Base-by-base conservation (phyloP, 2,888 invertebrate genomes). In the Sminthurides aquaticus region DNA sequence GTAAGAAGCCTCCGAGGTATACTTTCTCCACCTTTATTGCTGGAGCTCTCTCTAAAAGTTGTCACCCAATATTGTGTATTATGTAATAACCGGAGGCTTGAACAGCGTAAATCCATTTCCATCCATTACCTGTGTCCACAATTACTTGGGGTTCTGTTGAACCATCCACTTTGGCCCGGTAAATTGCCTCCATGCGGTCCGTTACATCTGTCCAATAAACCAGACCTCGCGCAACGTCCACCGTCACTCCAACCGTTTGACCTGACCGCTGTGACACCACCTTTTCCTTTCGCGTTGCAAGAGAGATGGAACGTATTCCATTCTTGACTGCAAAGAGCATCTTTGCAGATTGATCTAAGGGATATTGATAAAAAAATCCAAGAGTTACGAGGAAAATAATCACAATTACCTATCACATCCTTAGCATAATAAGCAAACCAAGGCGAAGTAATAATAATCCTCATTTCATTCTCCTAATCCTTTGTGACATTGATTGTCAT, bases 201-300 rank as follows among this genome's bases (percentile, higher is more conserved):
- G 84, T 82, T 0, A 87, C 84, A 74, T 89, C 87, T 2, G 89
- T 87, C 91, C 91, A 92, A 77, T 89, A 91, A 28, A 90, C 78
- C 70, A 85, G 80, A 1, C 80, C 79, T 0, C 87, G 87, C 18
- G 62, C 43, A 1, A 74, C 73, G 75, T 91, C 89, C 72, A 82
- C 86, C 0, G 86, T 81, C 0, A 92, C 85, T 0, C 88, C 89
- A 3, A 85, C 84, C 0, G 83, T 84, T 69, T 84, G 83, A 49
- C 82, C 82, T 27, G 85, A 76, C 68, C 83, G 80, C 34, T 66
- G 61, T 1, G 15, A 48, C n/a, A 67, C n/a, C 34, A 29, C 3
- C 52, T 27, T 34, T 59, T 25, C 20, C 25, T 49, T 28, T 54
- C 28, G 18, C 2, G 22, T 34, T 1, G 3, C 1, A 22, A 52